phyloP scores from a whole-genome alignment of 64 coral and sea anemone genomes.

The Dendronephthya gigantea region DNA sequence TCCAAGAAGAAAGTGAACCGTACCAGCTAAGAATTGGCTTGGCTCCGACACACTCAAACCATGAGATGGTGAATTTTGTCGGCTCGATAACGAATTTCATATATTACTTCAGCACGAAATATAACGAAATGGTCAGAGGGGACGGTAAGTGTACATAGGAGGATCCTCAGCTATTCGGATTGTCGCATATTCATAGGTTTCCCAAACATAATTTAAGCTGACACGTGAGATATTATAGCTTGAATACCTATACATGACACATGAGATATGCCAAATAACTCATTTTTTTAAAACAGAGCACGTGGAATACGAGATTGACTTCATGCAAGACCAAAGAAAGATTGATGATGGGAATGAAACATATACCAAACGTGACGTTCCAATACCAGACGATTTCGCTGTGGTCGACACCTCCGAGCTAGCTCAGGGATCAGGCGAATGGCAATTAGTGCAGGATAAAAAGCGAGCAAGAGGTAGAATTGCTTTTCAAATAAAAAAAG shows the following conservation, averaged over 20 bases:
- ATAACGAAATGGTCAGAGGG: background rate
- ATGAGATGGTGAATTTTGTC: background rate
- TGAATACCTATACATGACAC: background rate
- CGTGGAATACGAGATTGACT: background rate
- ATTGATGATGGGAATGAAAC: background rate
- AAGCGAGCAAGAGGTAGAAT: background rate
- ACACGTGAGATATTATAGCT: no score
- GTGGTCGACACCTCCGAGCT: background rate
- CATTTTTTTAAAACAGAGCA: background rate
- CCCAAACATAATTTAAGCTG: no score
- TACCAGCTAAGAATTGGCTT: background rate
- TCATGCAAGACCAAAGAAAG: background rate
- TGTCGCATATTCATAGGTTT: no score
- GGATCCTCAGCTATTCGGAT: no score
- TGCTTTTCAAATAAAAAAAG: background rate
- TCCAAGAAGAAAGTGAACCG: background rate
- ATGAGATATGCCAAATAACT: background rate
- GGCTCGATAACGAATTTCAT: background rate
- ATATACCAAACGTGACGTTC: background rate
- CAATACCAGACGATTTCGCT: background rate
- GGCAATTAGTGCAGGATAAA: background rate
- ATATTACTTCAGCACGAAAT: background rate
- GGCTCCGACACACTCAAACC: background rate
- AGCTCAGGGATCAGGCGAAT: background rate
- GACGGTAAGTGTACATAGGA: background rate